phyloP scores from a whole-genome alignment of 2,888 invertebrate genomes.

The Cerastoderma edule region DNA sequence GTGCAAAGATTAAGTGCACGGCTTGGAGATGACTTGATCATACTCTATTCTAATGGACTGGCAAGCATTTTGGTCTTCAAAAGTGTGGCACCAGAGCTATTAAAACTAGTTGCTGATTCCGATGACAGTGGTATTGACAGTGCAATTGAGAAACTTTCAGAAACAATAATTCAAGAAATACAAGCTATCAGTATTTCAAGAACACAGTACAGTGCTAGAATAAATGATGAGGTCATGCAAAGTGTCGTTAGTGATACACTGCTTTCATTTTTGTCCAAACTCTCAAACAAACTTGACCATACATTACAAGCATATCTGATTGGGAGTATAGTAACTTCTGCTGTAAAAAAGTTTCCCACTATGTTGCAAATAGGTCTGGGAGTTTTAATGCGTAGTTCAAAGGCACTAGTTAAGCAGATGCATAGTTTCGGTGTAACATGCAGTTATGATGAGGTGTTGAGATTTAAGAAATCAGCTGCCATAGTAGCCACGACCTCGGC shows the following conservation, averaged over 20 bases:
- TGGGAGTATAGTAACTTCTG: constrained; percentile 28
- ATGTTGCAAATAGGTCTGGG: constrained; percentile 29
- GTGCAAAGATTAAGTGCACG: constrained; percentile 10
- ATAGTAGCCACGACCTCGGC: constrained; percentile 28
- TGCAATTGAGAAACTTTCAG: constrained; percentile 16
- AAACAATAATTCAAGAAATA: constrained; percentile 25
- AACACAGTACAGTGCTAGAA: constrained; percentile 18
- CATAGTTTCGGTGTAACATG: constrained; percentile 44
- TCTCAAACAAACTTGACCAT: constrained; percentile 22
- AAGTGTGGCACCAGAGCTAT: constrained; percentile 20
- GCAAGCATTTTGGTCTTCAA: constrained; percentile 41
- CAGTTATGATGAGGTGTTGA: constrained; percentile 58
- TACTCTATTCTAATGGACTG: constrained; percentile 26
- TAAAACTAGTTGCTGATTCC: constrained; percentile 27
- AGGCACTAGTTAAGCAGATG: constrained; percentile 23
- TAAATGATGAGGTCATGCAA: neutral
- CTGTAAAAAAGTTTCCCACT: constrained; percentile 19
- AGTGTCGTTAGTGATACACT: constrained; percentile 22
- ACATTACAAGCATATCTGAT: constrained; percentile 33
- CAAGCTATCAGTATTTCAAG: constrained; percentile 11
- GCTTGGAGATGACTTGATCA: constrained; percentile 34
- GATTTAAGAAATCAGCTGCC: constrained; percentile 63
- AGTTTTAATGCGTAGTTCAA: constrained; percentile 29
- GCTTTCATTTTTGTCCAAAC: constrained; percentile 12
- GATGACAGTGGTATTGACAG: constrained; percentile 31